Evolutionary conservation across 2,113 vertebrate species (phyloP).

Genomic region (Platichthys stellatus): DNA sequence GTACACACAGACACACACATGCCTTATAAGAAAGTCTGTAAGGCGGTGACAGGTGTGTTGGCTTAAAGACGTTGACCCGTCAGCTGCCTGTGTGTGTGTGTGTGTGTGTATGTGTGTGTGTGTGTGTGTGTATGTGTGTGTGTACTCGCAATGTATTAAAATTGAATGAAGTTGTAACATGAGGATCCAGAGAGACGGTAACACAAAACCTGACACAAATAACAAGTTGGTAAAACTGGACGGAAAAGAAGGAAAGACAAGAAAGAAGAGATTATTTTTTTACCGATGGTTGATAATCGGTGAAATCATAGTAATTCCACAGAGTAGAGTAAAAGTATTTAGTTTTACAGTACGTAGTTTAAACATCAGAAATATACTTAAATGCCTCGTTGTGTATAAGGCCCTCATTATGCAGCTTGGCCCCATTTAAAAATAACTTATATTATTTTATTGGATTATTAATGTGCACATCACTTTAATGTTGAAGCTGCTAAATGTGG

Average conservation of each 20-base stretch:
- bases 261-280: background rate
- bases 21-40: background rate
- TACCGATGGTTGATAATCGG: background rate
- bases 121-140: conserved; percentile 2
- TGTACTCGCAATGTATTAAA: background rate
- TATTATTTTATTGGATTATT: background rate
- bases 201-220: background rate
- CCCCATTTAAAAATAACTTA: background rate
- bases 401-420: background rate
- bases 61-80: conserved; percentile 24
- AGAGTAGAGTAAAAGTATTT: too few relatives aligned
- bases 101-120: conserved; percentile 8
- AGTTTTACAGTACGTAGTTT: background rate
- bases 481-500: background rate
- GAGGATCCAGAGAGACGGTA: conserved; percentile 18
- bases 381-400: background rate
- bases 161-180: conserved; percentile 31
- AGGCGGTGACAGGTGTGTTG: conserved; percentile 50
- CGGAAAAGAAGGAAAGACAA: background rate
- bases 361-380: background rate
- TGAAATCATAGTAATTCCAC: too few relatives aligned
- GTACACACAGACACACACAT: background rate
- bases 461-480: conserved; percentile 4
- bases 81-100: conserved; percentile 18
- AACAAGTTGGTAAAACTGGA: background rate